These are phyloP conservation scores for Elysia crispata DNA, from an alignment of 2,888 invertebrate genomes.

Conservation along the genomic window DNA sequence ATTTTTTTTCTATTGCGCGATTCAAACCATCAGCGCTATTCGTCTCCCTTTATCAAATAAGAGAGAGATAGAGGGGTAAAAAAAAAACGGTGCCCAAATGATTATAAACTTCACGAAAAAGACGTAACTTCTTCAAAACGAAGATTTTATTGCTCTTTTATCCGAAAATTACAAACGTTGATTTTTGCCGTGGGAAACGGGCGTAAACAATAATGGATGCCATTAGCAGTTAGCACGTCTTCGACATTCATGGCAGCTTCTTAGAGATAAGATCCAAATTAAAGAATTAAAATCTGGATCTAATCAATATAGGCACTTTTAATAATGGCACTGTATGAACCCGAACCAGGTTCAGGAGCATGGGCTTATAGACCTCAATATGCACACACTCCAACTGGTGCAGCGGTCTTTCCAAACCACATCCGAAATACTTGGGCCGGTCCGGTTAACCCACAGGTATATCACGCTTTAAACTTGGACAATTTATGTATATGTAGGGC, in stretches of 20 bases:
- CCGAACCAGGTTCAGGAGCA: background rate
- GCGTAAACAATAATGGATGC: constrained; percentile 47
- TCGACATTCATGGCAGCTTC: background rate
- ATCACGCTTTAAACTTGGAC: too few relatives aligned
- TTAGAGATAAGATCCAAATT: constrained; percentile 23
- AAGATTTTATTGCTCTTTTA: too few relatives aligned
- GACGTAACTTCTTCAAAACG: too few relatives aligned
- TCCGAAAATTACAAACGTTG: constrained; percentile 5
- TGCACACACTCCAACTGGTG: constrained; percentile 4
- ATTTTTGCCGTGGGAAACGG: constrained; percentile 50
- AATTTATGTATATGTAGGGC: too few relatives aligned
- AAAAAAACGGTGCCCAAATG: too few relatives aligned
- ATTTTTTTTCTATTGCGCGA: too few relatives aligned
- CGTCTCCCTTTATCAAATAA: too few relatives aligned
- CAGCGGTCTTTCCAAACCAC: constrained; percentile 1
- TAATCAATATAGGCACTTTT: background rate
- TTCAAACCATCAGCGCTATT: too few relatives aligned
- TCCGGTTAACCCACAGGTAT: constrained; percentile 55
- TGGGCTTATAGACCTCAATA: constrained; percentile 27
- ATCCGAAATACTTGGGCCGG: constrained; percentile 63
- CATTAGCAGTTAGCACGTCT: too few relatives aligned
- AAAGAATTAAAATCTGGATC: background rate
- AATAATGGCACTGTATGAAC: background rate
- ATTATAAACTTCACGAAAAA: too few relatives aligned
- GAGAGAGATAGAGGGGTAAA: too few relatives aligned